phyloP scores from a whole-genome alignment of 2,113 vertebrate species.

The Takifugu bimaculatus region DNA sequence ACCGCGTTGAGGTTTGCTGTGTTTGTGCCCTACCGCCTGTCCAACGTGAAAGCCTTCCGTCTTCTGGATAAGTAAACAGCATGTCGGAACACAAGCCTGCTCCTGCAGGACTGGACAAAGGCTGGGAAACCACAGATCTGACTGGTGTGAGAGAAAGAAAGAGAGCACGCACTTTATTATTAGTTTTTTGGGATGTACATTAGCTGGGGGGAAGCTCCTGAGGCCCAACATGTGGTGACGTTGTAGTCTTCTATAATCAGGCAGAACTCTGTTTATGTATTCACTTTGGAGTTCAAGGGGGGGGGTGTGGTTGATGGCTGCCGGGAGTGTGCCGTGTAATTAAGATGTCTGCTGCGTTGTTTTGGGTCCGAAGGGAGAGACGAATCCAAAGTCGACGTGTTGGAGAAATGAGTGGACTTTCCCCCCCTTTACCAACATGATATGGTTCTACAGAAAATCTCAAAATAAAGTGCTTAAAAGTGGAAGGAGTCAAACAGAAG shows the following conservation, averaged over 20 bases:
- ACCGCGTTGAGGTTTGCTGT: conserved; percentile 43
- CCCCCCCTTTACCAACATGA: background rate
- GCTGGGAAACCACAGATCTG: conserved; percentile 28
- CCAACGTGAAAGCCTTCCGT: conserved; percentile 33
- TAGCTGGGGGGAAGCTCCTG: background rate
- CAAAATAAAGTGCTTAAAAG: background rate
- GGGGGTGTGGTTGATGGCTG: conserved; percentile 25
- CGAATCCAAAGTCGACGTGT: conserved; percentile 6
- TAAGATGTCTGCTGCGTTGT: background rate
- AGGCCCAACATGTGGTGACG: conserved; percentile 1
- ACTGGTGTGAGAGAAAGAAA: background rate
- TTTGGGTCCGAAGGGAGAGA: conserved; percentile 23
- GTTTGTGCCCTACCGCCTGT: conserved; percentile 29
- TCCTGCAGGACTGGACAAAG: conserved; percentile 37
- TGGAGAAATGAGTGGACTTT: background rate
- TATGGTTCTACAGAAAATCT: background rate
- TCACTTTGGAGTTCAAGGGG: conserved; percentile 16
- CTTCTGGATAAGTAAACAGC: conserved; percentile 65
- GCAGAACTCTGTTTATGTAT: background rate
- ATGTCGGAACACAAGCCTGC: conserved; percentile 52
- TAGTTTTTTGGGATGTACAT: background rate
- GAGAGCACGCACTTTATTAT: background rate
- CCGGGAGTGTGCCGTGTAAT: conserved; percentile 26
- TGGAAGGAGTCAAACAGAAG: background rate
- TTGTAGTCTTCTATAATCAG: background rate